Percentiles rank a stretch among this genome's conserved stretches.
Conservation (phyloP, 2,888 invertebrate genomes). For the Stegophylla sp. region DNA sequence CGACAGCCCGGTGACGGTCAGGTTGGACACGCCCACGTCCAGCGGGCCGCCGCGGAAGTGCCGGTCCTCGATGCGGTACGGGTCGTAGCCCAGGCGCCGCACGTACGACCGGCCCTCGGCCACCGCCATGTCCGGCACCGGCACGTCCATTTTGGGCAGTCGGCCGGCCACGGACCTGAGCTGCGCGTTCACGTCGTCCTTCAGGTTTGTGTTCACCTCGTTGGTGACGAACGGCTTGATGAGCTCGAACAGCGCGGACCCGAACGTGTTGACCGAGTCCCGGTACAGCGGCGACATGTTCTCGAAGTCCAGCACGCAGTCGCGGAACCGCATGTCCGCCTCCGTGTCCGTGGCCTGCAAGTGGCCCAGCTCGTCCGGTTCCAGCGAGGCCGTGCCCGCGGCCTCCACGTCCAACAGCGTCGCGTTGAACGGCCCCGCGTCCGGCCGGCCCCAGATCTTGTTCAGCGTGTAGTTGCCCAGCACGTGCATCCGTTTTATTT, state of each 20-base stretch:
- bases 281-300: slow-evolving; percentile 77
- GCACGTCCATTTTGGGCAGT: slow-evolving; percentile 75
- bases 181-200: slow-evolving; percentile 77
- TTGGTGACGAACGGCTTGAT: slow-evolving; percentile 83
- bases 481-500: slow-evolving; percentile 75
- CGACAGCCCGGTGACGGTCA: slow-evolving; percentile 73
- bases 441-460: slow-evolving; percentile 74
- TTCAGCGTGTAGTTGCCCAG: slow-evolving; percentile 78
- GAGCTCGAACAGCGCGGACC: slow-evolving; percentile 81
- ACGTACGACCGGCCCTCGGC: slow-evolving; percentile 77
- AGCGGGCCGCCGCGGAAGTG: slow-evolving; percentile 59
- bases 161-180: slow-evolving; percentile 75
- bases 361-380: slow-evolving; percentile 77
- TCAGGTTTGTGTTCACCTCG: slow-evolving; percentile 78
- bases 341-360: slow-evolving; percentile 79
- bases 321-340: slow-evolving; percentile 79
- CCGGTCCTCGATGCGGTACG: slow-evolving; percentile 67
- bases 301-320: slow-evolving; percentile 81
- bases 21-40: slow-evolving; percentile 33
- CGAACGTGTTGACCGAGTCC: slow-evolving; percentile 80
- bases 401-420: slow-evolving; percentile 76
- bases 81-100: slow-evolving; percentile 73
- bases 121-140: slow-evolving; percentile 83
- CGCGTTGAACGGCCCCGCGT: slow-evolving; percentile 80
- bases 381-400: slow-evolving; percentile 74